These are phyloP conservation scores for Agrotis segetum DNA, from an alignment of 2,888 invertebrate species.

Conservation along the genomic window DNA sequence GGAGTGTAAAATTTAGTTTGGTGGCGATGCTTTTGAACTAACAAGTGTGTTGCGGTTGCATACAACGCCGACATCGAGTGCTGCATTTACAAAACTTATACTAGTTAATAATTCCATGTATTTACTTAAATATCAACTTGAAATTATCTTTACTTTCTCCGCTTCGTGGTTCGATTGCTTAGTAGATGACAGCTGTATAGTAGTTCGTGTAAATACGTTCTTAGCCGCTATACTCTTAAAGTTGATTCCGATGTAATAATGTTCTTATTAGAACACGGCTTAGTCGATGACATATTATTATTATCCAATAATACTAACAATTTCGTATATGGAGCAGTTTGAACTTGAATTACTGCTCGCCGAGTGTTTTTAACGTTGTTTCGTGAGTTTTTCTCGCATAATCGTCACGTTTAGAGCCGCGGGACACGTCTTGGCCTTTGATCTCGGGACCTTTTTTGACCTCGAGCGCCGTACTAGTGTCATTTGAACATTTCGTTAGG, in stretches of 20 bases:
- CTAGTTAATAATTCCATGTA: slow-evolving; percentile 9
- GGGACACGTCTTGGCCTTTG: neutral
- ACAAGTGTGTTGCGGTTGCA: slow-evolving; percentile 1
- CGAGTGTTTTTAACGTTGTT: slow-evolving; percentile 20
- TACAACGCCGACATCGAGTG: neutral
- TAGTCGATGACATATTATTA: slow-evolving; percentile 5
- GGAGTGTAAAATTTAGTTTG: slow-evolving; percentile 6
- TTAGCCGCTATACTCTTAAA: neutral
- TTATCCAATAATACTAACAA: slow-evolving; percentile 5
- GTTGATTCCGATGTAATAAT: neutral
- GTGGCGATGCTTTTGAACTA: slow-evolving; percentile 16
- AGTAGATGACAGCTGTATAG: slow-evolving; percentile 19
- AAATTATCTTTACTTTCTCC: slow-evolving; percentile 17
- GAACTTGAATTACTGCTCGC: neutral
- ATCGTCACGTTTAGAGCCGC: neutral
- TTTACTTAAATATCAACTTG: slow-evolving; percentile 2
- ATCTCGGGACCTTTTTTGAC: neutral
- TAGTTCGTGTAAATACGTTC: slow-evolving; percentile 10
- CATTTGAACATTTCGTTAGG: slow-evolving; percentile 6
- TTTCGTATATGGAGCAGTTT: neutral
- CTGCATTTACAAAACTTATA: slow-evolving; percentile 7
- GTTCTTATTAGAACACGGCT: neutral
- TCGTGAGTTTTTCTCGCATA: slow-evolving; percentile 5
- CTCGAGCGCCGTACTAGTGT: slow-evolving; percentile 5
- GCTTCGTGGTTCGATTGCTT: slow-evolving; percentile 2